Evolutionary conservation across 2,888 invertebrate species (phyloP).

Genomic region (Morinoia aosen): DNA sequence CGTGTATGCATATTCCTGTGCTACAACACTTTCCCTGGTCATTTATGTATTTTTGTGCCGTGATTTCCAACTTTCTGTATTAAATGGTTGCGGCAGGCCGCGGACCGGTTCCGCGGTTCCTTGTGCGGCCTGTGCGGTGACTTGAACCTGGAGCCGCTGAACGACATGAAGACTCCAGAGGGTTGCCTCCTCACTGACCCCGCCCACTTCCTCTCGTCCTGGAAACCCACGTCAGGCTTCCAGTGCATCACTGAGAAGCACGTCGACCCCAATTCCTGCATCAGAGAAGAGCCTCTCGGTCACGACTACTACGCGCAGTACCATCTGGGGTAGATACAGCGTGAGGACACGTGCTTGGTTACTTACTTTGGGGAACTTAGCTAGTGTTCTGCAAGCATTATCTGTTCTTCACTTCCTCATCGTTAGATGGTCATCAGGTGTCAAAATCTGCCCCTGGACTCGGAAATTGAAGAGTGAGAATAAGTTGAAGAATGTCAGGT

Average conservation of each 20-base stretch:
- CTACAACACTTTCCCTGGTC: not conserved
- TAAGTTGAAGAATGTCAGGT: too few relatives aligned
- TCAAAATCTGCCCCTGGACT: too few relatives aligned
- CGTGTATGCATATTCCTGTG: too few relatives aligned
- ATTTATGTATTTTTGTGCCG: not conserved
- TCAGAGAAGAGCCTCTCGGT: slow-evolving; percentile 14
- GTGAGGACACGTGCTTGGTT: not conserved
- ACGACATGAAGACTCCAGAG: slow-evolving; percentile 43
- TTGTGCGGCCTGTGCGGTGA: slow-evolving; percentile 45
- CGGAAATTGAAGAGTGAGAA: too few relatives aligned
- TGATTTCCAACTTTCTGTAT: not conserved
- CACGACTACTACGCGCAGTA: slow-evolving; percentile 42
- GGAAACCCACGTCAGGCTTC: slow-evolving; percentile 32
- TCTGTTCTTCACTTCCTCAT: too few relatives aligned
- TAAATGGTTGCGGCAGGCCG: not conserved
- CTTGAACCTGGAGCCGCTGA: slow-evolving; percentile 4
- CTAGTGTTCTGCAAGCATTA: too few relatives aligned
- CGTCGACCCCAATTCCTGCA: not conserved
- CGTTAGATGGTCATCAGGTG: too few relatives aligned
- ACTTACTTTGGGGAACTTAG: too few relatives aligned
- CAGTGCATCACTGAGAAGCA: slow-evolving; percentile 25
- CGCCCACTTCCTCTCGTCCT: not conserved
- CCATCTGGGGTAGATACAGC: not conserved
- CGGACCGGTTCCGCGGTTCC: not conserved
- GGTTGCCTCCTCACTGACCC: slow-evolving; percentile 49